These are phyloP conservation scores for Acromyrmex heyeri DNA, from an alignment of 1,140 invertebrate genomes.

Conservation along the genomic window DNA sequence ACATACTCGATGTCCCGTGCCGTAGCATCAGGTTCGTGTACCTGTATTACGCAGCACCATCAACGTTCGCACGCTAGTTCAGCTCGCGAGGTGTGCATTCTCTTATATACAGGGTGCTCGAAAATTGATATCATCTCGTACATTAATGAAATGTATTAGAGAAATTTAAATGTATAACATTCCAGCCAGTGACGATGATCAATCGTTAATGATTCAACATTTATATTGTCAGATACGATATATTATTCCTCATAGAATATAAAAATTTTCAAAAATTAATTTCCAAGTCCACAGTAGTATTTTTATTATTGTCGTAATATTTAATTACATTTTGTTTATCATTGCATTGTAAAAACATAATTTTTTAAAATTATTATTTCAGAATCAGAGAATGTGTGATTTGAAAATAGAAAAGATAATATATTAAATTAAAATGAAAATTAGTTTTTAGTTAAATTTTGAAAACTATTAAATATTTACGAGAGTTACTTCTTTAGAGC, in stretches of 20 bases:
- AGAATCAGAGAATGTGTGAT: neutral
- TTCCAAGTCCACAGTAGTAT: neutral
- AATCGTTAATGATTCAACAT: neutral
- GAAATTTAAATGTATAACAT: neutral
- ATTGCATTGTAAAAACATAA: neutral
- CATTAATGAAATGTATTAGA: neutral
- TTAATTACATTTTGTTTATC: neutral
- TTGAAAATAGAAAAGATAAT: neutral
- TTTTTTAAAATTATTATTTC: neutral
- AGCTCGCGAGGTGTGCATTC: neutral
- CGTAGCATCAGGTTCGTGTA: constrained; percentile 44
- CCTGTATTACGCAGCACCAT: constrained; percentile 29
- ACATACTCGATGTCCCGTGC: constrained; percentile 25
- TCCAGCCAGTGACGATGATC: neutral
- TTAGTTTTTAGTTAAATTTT: neutral
- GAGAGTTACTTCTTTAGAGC: neutral
- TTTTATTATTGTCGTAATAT: neutral
- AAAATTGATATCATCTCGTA: constrained; percentile 16
- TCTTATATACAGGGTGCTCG: constrained; percentile 29
- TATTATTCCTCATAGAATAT: neutral
- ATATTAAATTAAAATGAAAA: neutral
- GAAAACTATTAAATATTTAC: neutral
- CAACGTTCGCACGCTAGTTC: constrained; percentile 47
- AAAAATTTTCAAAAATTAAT: neutral
- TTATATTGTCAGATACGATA: neutral